phyloP scores from a whole-genome alignment of 2,113 vertebrate species.

The Thermophis baileyi region DNA sequence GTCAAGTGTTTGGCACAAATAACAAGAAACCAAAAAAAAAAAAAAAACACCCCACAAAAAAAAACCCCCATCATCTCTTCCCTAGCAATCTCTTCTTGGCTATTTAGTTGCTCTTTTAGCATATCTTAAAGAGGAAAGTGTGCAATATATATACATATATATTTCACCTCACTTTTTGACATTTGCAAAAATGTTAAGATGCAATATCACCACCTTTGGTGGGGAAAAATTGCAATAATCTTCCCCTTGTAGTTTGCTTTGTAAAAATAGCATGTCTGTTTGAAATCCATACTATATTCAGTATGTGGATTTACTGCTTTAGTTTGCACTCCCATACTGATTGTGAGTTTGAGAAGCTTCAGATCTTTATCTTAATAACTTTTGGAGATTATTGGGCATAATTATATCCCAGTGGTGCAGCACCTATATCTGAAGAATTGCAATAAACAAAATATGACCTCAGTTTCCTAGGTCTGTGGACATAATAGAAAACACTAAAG shows the following conservation, averaged over 20 bases:
- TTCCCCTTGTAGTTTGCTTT: conserved; percentile 61
- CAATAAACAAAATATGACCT: not conserved
- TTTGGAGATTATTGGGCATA: conserved; percentile 29
- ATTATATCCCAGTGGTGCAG: not conserved
- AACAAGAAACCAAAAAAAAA: not conserved
- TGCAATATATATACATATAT: conserved; percentile 63
- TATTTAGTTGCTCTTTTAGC: conserved; percentile 54
- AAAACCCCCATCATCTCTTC: no score
- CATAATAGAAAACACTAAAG: not conserved
- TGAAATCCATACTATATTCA: conserved; percentile 47
- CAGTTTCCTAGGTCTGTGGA: not conserved
- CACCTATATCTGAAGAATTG: not conserved
- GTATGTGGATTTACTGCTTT: conserved; percentile 55
- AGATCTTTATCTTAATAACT: conserved; percentile 40
- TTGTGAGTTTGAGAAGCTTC: conserved; percentile 29
- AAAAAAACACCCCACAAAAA: not conserved
- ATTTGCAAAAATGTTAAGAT: conserved; percentile 66
- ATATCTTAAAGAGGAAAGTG: conserved; percentile 64
- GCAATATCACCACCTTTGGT: conserved; percentile 63
- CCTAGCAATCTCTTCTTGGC: conserved; percentile 40
- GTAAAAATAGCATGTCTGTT: conserved; percentile 46
- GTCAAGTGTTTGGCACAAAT: conserved; percentile 36
- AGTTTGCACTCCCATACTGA: conserved; percentile 49
- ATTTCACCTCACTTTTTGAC: conserved; percentile 63
- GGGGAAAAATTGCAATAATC: conserved; percentile 52